Evolutionary conservation across 2,113 vertebrate genomes (phyloP).

Genomic region (Tichodroma muraria): DNA sequence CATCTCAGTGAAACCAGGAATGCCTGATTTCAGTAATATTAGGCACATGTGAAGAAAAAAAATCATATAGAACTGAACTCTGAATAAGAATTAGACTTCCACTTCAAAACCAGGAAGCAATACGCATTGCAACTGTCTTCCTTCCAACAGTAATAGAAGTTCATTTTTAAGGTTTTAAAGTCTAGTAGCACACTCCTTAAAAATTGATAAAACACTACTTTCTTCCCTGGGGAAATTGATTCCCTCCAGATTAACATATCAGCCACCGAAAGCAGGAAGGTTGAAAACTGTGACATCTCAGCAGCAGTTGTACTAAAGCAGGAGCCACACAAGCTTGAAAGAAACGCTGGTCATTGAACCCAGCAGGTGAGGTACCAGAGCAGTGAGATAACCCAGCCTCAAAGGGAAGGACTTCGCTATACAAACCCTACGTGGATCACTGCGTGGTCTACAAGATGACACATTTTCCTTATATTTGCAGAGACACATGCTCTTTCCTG

Average conservation of each 20-base stretch:
- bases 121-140: background rate
- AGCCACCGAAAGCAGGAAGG: background rate
- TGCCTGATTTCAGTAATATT: background rate
- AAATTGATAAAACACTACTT: background rate
- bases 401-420: background rate
- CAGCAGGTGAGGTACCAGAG: background rate
- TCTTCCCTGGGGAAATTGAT: background rate
- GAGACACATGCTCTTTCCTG: background rate
- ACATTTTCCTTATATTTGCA: background rate
- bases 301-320: background rate
- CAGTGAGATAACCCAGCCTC: background rate
- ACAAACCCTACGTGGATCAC: background rate
- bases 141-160: background rate
- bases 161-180: background rate
- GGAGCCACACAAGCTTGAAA: background rate
- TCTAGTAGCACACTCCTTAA: background rate
- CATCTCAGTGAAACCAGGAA: background rate
- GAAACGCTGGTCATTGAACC: background rate
- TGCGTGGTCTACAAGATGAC: background rate
- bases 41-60: background rate
- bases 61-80: background rate
- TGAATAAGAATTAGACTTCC: background rate
- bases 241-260: background rate
- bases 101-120: background rate
- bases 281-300: background rate